These are phyloP conservation scores for Lateolabrax maculatus DNA, from an alignment of 2,797 vertebrate species.

Conservation along the genomic window DNA sequence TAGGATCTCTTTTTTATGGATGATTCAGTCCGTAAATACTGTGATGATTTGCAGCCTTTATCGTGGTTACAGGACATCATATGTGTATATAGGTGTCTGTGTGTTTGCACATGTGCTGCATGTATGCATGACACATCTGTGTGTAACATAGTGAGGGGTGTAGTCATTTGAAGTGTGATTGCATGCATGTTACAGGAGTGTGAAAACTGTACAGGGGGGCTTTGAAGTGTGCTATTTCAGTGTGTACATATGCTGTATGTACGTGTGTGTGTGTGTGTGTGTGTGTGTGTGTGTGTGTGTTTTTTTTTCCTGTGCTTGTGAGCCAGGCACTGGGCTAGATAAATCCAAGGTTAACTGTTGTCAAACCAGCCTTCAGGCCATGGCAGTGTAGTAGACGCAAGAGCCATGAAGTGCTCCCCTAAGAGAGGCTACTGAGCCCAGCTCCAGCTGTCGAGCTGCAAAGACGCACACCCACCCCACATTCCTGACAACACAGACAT, in stretches of 20 bases:
- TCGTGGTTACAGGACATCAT: slow-evolving; percentile 2
- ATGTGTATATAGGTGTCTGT: not conserved
- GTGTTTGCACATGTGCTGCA: not conserved
- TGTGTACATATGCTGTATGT: slow-evolving; percentile 1
- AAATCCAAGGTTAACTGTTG: slow-evolving; percentile 85
- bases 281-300: slow-evolving; percentile 12
- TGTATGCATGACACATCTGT: slow-evolving; percentile 16
- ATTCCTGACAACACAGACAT: slow-evolving; percentile 72
- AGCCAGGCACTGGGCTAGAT: slow-evolving; percentile 60
- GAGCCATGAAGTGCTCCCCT: slow-evolving; percentile 77
- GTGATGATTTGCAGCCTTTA: slow-evolving; percentile 19
- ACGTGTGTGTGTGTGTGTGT: not conserved
- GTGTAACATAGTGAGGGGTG: not conserved
- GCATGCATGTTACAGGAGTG: not conserved
- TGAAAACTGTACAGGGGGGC: not conserved
- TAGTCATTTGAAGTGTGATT: slow-evolving; percentile 40
- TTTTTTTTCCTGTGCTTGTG: slow-evolving; percentile 43
- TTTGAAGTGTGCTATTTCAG: slow-evolving; percentile 15
- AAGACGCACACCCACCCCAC: slow-evolving; percentile 37
- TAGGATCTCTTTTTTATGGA: slow-evolving; percentile 1
- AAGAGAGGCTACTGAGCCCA: slow-evolving; percentile 71
- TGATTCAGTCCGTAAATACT: slow-evolving; percentile 29
- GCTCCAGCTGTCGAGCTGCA: slow-evolving; percentile 78
- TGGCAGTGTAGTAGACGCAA: slow-evolving; percentile 63
- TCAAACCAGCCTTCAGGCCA: slow-evolving; percentile 80